These are phyloP conservation scores for Matsumurasca onukii DNA, from an alignment of 1,140 invertebrate genomes.

Conservation along the genomic window DNA sequence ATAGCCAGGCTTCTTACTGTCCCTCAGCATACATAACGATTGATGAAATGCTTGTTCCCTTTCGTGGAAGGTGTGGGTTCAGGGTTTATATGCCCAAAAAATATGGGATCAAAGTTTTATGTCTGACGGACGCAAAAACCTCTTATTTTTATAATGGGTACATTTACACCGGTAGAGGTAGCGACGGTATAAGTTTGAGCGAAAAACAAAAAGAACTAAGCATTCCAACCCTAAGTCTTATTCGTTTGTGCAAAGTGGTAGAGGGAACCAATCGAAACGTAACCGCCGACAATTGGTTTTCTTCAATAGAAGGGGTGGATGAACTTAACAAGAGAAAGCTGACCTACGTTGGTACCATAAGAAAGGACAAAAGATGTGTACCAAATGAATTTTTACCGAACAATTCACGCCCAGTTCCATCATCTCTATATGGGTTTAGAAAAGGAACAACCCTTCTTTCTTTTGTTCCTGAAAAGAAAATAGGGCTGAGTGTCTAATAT, in stretches of 20 bases:
- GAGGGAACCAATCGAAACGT: conserved; percentile 37
- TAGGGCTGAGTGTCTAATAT: conserved; percentile 41
- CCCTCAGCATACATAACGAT: conserved; percentile 41
- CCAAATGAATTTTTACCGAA: conserved; percentile 40
- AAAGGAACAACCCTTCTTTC: conserved; percentile 41
- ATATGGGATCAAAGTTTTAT: conserved; percentile 50
- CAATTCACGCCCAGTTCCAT: conserved; percentile 9
- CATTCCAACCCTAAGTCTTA: not conserved
- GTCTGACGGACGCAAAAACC: conserved; percentile 41
- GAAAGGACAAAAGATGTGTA: conserved; percentile 48
- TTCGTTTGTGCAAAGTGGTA: conserved; percentile 1
- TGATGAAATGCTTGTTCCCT: conserved; percentile 46
- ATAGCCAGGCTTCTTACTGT: conserved; percentile 40
- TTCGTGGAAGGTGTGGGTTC: conserved; percentile 46
- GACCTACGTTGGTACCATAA: conserved; percentile 36
- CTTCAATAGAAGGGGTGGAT: conserved; percentile 42
- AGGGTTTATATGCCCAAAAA: conserved; percentile 47
- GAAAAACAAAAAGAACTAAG: not conserved
- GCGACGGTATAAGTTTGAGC: not conserved
- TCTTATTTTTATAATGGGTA: not conserved
- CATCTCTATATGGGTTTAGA: conserved; percentile 37
- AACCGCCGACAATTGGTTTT: conserved; percentile 48
- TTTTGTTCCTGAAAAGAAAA: conserved; percentile 42
- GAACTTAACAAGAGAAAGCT: conserved; percentile 39
- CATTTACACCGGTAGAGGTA: not conserved